Percentiles rank a stretch among this genome's conserved stretches.
phyloP scores from a whole-genome alignment of 2,113 vertebrate genomes.

The Oreochromis tanganicae region DNA sequence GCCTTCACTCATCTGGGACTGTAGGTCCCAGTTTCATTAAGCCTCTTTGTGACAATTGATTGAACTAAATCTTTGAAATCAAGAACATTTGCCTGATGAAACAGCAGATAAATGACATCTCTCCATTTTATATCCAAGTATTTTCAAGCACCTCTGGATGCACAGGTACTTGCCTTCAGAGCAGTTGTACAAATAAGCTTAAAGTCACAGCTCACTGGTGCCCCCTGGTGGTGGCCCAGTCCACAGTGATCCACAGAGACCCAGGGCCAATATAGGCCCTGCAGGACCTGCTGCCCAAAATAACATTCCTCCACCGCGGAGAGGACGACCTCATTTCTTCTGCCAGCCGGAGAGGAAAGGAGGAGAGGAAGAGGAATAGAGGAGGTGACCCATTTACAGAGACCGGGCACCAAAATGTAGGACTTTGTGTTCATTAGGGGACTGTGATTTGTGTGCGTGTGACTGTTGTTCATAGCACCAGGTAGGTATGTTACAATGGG shows the following conservation, averaged over 20 bases:
- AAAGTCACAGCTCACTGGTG: not conserved
- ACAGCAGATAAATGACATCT: not conserved
- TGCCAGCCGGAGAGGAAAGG: conserved; percentile 59
- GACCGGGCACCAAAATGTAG: conserved; percentile 60
- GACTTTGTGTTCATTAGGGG: conserved; percentile 46
- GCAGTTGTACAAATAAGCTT: not conserved
- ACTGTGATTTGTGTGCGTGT: conserved; percentile 2
- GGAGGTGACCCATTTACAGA: conserved; percentile 68
- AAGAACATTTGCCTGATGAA: not conserved
- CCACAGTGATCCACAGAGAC: conserved; percentile 57
- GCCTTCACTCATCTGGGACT: conserved; percentile 22
- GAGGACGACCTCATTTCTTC: conserved; percentile 75
- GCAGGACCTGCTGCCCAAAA: conserved; percentile 75
- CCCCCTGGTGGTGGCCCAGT: conserved; percentile 62
- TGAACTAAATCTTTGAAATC: not conserved
- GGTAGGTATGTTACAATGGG: not conserved
- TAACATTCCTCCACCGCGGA: conserved; percentile 70
- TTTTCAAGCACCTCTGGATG: not conserved
- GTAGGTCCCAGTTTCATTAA: conserved; percentile 56
- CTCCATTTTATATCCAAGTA: not conserved
- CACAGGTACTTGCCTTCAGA: not conserved
- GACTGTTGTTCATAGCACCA: not conserved
- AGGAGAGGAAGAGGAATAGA: conserved; percentile 45
- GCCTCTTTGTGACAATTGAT: conserved; percentile 35
- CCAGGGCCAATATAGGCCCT: conserved; percentile 67